These are phyloP conservation scores for Gobiocypris rarus DNA, from an alignment of 2,113 vertebrate species.

Conservation along the genomic window DNA sequence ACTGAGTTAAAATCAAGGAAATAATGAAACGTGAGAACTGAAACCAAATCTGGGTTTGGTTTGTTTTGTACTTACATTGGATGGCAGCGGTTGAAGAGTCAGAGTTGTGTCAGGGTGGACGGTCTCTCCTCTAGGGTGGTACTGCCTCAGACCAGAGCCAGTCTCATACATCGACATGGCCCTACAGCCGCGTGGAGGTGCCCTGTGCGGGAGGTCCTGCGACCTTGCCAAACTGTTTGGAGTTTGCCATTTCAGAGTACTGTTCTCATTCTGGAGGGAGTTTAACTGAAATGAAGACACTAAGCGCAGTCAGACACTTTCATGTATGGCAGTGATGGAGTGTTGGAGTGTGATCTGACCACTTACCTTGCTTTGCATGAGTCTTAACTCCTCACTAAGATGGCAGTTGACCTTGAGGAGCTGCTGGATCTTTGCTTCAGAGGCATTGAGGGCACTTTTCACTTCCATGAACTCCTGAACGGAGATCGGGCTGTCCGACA, in stretches of 20 bases:
- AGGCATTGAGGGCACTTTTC: slow-evolving; percentile 92
- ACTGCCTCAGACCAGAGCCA: slow-evolving; percentile 88
- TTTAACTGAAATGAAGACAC: slow-evolving; percentile 83
- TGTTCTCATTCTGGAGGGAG: slow-evolving; percentile 95
- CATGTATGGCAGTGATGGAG: neutral
- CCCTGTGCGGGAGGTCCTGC: slow-evolving; percentile 82
- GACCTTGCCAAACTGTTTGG: slow-evolving; percentile 81
- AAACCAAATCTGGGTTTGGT: neutral
- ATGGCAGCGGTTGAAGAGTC: slow-evolving; percentile 89
- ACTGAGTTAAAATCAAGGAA: neutral
- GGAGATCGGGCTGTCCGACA: slow-evolving; percentile 94
- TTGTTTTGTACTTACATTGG: slow-evolving; percentile 87
- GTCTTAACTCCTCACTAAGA: slow-evolving; percentile 92
- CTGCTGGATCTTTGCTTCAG: slow-evolving; percentile 97
- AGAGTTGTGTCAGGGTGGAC: slow-evolving; percentile 83
- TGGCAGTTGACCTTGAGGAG: slow-evolving; percentile 97
- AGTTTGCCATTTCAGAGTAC: slow-evolving; percentile 89
- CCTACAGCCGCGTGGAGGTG: slow-evolving; percentile 86
- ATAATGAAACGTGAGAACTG: neutral
- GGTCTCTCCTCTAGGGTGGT: slow-evolving; percentile 86
- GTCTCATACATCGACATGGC: slow-evolving; percentile 99
- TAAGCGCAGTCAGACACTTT: neutral
- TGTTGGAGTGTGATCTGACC: neutral
- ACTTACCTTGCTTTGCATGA: slow-evolving; percentile 96
- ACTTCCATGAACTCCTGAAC: slow-evolving; percentile 96